A percentile compares a stretch with the other conserved stretches of the same genome.
Evolutionary conservation across 2,113 vertebrate species (phyloP).

Genomic region (Corydoras sp.): DNA sequence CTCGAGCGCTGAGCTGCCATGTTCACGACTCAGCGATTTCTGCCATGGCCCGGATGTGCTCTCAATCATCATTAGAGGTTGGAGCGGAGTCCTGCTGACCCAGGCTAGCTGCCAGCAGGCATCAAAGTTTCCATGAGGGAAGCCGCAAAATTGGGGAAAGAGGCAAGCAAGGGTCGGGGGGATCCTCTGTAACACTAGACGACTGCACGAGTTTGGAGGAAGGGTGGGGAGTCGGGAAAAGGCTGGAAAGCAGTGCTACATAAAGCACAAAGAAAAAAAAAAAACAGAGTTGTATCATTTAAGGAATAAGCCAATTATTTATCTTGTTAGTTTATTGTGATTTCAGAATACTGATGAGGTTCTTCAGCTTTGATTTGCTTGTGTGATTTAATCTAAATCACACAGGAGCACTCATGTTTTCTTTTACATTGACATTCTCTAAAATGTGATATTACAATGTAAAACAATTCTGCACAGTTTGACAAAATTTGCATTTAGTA

Average conservation of each 20-base stretch:
- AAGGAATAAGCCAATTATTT: not conserved
- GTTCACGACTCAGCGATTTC: slow-evolving; percentile 76
- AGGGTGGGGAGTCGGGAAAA: slow-evolving; percentile 9
- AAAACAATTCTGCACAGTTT: too few relatives aligned
- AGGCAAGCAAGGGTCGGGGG: slow-evolving; percentile 25
- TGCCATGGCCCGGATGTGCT: slow-evolving; percentile 66
- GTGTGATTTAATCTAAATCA: too few relatives aligned
- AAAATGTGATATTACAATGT: too few relatives aligned
- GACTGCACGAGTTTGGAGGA: slow-evolving; percentile 36
- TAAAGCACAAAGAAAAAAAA: not conserved
- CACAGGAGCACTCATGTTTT: too few relatives aligned
- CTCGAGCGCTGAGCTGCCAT: slow-evolving; percentile 53
- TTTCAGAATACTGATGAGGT: slow-evolving; percentile 14
- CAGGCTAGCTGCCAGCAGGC: slow-evolving; percentile 75
- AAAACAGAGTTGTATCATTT: not conserved
- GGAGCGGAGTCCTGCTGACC: slow-evolving; percentile 67
- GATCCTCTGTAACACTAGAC: slow-evolving; percentile 58
- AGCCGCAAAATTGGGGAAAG: slow-evolving; percentile 63
- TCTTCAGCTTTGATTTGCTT: not conserved
- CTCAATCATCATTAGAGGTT: slow-evolving; percentile 80
- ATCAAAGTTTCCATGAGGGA: slow-evolving; percentile 92
- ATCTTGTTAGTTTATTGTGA: not conserved
- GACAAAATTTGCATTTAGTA: too few relatives aligned
- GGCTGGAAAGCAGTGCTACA: not conserved
- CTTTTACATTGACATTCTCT: too few relatives aligned